These are phyloP conservation scores for Campoplex capitator DNA, from an alignment of 2,888 invertebrate species.

Conservation along the genomic window DNA sequence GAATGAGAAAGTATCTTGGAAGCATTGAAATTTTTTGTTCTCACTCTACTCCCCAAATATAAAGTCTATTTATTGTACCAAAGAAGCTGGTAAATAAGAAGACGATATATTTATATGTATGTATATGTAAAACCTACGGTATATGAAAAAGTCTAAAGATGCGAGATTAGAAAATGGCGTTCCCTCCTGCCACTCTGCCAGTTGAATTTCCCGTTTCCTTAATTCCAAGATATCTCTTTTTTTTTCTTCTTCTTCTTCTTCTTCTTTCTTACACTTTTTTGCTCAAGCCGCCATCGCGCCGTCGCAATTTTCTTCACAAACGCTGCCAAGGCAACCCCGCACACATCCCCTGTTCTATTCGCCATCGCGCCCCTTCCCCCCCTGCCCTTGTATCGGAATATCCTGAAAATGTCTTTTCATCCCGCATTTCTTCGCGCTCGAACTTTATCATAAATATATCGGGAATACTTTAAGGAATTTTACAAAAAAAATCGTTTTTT, in stretches of 20 bases:
- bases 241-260: conserved; percentile 22
- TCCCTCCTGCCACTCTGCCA: conserved; percentile 64
- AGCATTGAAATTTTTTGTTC: conserved; percentile 3
- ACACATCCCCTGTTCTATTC: conserved; percentile 56
- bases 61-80: conserved; percentile 3
- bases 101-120: not conserved
- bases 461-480: not conserved
- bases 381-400: conserved; percentile 53
- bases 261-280: conserved; percentile 28
- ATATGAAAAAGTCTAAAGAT: conserved; percentile 46
- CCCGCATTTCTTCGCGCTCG: conserved; percentile 4
- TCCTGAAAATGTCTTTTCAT: conserved; percentile 3
- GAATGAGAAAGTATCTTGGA: not conserved
- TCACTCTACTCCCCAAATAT: not conserved
- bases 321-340: conserved; percentile 49
- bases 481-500: not conserved
- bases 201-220: conserved; percentile 71
- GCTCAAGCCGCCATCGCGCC: conserved; percentile 50
- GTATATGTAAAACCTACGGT: not conserved
- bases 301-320: conserved; percentile 39
- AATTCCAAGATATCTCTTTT: conserved; percentile 76
- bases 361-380: conserved; percentile 33
- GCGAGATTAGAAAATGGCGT: conserved; percentile 80
- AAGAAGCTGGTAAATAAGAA: not conserved
- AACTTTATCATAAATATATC: conserved; percentile 1